phyloP scores from a whole-genome alignment of 2,797 vertebrate genomes.

The Smutsia gigantea region DNA sequence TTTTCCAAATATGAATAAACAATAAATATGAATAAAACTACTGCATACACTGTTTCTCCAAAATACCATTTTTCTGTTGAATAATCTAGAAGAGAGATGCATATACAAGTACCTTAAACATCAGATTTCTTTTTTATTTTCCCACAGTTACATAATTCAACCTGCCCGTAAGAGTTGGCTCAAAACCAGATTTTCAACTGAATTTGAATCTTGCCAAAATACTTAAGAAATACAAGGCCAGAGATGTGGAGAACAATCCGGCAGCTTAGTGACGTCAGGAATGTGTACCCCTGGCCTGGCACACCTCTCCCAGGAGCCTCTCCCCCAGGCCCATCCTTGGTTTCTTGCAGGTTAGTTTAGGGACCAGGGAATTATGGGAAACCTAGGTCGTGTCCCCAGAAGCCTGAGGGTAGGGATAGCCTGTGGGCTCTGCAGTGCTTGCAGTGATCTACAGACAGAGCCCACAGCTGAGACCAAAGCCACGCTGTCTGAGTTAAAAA shows the following conservation, averaged over 20 bases:
- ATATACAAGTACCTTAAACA: background rate
- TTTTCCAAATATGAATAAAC: background rate
- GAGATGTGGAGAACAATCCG: slow-evolving; percentile 30
- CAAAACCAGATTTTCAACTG: slow-evolving; percentile 3
- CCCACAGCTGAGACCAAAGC: background rate
- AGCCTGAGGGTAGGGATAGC: background rate
- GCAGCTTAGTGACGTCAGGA: background rate
- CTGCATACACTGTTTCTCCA: background rate
- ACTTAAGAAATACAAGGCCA: slow-evolving; percentile 43
- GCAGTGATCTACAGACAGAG: background rate
- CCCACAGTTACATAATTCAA: background rate
- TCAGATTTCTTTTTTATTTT: background rate
- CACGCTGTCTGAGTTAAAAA: background rate
- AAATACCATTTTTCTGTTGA: background rate
- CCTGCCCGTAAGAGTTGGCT: background rate
- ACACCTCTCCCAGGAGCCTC: background rate
- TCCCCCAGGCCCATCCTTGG: background rate
- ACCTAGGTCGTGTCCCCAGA: background rate
- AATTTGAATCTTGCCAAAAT: slow-evolving; percentile 34
- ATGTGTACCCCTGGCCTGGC: background rate
- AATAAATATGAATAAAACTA: background rate
- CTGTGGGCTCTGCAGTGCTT: background rate
- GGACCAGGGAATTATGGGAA: background rate
- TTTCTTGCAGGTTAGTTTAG: background rate
- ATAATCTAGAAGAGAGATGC: background rate